Percentiles rank a stretch among this genome's conserved stretches.
Conservation (phyloP, 2,113 vertebrate genomes). For the Engraulis encrasicolus region DNA sequence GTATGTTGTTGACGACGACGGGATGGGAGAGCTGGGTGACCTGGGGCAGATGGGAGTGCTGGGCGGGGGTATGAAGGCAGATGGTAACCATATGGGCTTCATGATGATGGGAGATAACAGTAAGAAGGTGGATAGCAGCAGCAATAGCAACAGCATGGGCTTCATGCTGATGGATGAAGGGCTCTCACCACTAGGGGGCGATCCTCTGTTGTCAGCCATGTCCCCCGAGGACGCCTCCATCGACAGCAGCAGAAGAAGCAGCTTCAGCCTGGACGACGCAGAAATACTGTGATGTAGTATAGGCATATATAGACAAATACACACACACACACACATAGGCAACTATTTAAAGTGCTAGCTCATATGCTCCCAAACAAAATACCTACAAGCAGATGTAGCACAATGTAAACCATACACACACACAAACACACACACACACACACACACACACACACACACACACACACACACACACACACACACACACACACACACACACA, state of each 20-base stretch:
- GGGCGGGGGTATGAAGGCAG: not conserved
- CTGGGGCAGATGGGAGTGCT: constrained; percentile 72
- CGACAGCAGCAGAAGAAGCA: constrained; percentile 95
- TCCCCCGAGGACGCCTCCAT: constrained; percentile 93
- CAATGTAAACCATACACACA: not conserved
- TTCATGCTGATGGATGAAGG: constrained; percentile 95
- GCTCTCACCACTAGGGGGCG: constrained; percentile 86
- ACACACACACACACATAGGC: not conserved
- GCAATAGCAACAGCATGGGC: constrained; percentile 84
- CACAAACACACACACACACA: constrained; percentile 35
- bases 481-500: not conserved
- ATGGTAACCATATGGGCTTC: not conserved
- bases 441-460: constrained; percentile 12
- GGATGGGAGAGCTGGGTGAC: constrained; percentile 82
- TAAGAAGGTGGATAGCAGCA: too few relatives aligned
- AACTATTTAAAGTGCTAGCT: not conserved
- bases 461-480: not conserved
- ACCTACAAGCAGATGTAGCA: not conserved
- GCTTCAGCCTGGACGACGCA: constrained; percentile 96
- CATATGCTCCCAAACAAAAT: too few relatives aligned
- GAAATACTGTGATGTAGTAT: constrained; percentile 85
- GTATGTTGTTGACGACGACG: constrained; percentile 65
- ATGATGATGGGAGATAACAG: constrained; percentile 80
- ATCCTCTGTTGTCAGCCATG: constrained; percentile 94
- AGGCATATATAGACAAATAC: not conserved